Conservation (phyloP, 37 sponge, comb jelly and placozoan genomes). For the Axinella damicornis region DNA sequence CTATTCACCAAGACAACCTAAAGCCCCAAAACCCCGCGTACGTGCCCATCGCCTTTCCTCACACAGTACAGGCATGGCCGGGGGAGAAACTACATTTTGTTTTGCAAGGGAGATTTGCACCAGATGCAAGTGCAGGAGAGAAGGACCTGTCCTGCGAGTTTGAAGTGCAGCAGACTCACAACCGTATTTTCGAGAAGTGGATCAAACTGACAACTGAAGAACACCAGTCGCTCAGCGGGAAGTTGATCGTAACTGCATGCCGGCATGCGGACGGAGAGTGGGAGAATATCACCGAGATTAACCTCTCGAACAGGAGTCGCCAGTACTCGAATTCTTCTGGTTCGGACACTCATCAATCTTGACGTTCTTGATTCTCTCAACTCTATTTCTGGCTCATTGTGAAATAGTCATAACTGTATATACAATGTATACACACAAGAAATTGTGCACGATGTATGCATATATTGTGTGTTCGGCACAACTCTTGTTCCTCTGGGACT, state of each 20-base stretch:
- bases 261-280: not conserved
- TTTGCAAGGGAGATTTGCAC: constrained; percentile 41
- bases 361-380: too few relatives aligned
- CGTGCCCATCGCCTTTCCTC: constrained; percentile 45
- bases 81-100: constrained; percentile 35
- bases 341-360: too few relatives aligned
- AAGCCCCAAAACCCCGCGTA: constrained; percentile 32
- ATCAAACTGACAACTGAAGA: constrained; percentile 12
- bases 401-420: too few relatives aligned
- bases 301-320: constrained; percentile 20
- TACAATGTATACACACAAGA: too few relatives aligned
- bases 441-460: too few relatives aligned
- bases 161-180: constrained; percentile 6
- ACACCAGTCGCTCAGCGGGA: constrained; percentile 29
- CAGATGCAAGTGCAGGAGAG: constrained; percentile 31
- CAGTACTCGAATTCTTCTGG: not conserved
- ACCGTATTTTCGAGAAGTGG: constrained; percentile 37
- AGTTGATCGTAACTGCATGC: constrained; percentile 20
- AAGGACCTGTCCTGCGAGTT: constrained; percentile 27
- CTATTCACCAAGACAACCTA: not conserved
- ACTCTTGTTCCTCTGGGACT: too few relatives aligned
- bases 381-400: too few relatives aligned
- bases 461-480: too few relatives aligned
- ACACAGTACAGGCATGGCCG: constrained; percentile 48
- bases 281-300: constrained; percentile 35